Percentiles rank a stretch among this genome's conserved stretches.
phyloP scores from a whole-genome alignment of 1,140 invertebrate genomes.

The Zaprionus lachaisei region DNA sequence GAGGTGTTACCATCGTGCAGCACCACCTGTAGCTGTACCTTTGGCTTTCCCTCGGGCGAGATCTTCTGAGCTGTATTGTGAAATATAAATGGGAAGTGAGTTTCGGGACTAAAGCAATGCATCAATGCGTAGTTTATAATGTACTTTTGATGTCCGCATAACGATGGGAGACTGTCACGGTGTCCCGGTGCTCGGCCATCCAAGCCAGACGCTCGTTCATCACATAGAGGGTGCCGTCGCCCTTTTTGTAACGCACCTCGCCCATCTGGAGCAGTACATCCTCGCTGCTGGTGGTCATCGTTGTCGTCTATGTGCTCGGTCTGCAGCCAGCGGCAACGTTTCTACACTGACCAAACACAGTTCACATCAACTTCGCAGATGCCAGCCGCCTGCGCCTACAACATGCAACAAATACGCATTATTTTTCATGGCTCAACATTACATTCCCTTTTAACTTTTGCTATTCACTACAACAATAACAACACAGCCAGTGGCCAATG shows the following conservation, averaged over 20 bases:
- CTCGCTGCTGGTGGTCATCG: constrained; percentile 87
- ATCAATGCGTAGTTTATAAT: neutral
- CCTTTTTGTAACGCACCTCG: constrained; percentile 97
- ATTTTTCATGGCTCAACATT: constrained; percentile 11
- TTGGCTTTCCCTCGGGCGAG: constrained; percentile 98
- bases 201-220: constrained; percentile 98
- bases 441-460: constrained; percentile 8
- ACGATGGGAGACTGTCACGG: constrained; percentile 95
- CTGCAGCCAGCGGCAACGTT: constrained; percentile 41
- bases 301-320: constrained; percentile 13
- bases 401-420: constrained; percentile 16
- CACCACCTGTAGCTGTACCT: constrained; percentile 99
- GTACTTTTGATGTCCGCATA: constrained; percentile 98
- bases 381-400: constrained; percentile 28
- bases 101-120: neutral
- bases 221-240: constrained; percentile 97
- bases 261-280: constrained; percentile 96
- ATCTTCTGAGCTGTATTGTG: constrained; percentile 96
- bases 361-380: constrained; percentile 37
- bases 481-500: neutral
- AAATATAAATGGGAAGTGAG: neutral
- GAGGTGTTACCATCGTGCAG: constrained; percentile 96
- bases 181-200: constrained; percentile 97
- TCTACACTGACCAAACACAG: constrained; percentile 28
- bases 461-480: neutral